phyloP scores from a whole-genome alignment of 2,113 vertebrate species.

The Pseudorectes ferrugineus region DNA sequence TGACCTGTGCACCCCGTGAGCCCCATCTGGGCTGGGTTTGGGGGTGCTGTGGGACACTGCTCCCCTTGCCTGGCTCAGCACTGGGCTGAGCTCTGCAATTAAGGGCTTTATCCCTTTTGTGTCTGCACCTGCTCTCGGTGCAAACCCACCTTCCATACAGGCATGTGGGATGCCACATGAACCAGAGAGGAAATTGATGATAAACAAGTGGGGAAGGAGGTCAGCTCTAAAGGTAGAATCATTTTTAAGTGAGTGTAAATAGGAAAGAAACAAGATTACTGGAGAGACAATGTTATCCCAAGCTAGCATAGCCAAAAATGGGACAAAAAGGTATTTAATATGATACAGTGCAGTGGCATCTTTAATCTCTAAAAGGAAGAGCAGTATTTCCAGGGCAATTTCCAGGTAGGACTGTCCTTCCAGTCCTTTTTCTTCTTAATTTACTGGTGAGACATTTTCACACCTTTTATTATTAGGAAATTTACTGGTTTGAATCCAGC shows the following conservation, averaged over 20 bases:
- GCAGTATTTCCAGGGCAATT: not conserved
- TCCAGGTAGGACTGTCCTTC: not conserved
- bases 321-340: not conserved
- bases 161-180: not conserved
- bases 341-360: not conserved
- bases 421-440: not conserved
- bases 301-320: not conserved
- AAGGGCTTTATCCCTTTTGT: not conserved
- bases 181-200: not conserved
- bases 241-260: not conserved
- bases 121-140: not conserved
- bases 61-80: not conserved
- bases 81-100: not conserved
- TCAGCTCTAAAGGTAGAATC: not conserved
- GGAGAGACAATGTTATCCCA: not conserved
- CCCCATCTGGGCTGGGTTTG: not conserved
- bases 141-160: not conserved
- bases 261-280: not conserved
- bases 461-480: not conserved
- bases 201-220: not conserved
- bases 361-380: not conserved
- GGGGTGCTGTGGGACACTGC: not conserved
- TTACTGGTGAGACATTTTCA: not conserved
- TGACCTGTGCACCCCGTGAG: rapidly evolving
- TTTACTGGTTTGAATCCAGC: not conserved